Base-by-base conservation (phyloP, 2,113 vertebrate species). In the Neogobius melanostomus region DNA sequence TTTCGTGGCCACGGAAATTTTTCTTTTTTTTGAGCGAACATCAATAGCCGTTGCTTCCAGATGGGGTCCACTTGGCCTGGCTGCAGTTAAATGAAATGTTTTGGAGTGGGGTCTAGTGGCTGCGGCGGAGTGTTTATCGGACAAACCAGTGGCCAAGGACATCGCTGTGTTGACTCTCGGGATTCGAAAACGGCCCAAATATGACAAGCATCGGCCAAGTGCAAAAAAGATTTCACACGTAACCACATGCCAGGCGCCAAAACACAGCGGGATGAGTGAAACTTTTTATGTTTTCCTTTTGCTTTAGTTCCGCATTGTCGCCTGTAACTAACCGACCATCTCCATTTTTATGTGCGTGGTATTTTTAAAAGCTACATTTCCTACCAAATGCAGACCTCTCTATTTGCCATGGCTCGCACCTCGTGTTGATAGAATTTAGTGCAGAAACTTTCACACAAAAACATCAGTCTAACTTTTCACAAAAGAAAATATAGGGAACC, bases 91-190 rank as follows among this genome's bases (percentile, higher is more conserved):
- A 64, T 66, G 61, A 64, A 69, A 56, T 63, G 54, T 76, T 64
- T 62, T 53, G 69, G 54, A 52, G 7, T 7, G 21, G 16, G 56
- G 64, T 77, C 59, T 3, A 49, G 54, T 53, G 43, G 14, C 28
- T 36, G 28, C 59, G 62, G 21, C 60, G 46, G 70, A 71, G 75
- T 80, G 79, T 82, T 79, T 81, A 64, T 76, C 74, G 69, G 54
- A 21, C 17, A 44, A 69, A 68, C 46, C 66, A 42, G 77, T 50
- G 69, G 66, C 63, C 68, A 43, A 47, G 47, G 72, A 71, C 66
- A 77, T 77, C 68, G 73, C 72, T 72, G 49, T 71, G 80, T 81
- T 75, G 79, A 86, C 72, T 80, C 60, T 71, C 54, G 9, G 61
- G 72, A 63, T 82, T 80, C 53, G 51, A 62, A 53, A 57, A 53